A percentile compares a stretch with the other conserved stretches of the same genome.
Conservation (phyloP, 2,888 invertebrate genomes). For the Tachina fera region DNA sequence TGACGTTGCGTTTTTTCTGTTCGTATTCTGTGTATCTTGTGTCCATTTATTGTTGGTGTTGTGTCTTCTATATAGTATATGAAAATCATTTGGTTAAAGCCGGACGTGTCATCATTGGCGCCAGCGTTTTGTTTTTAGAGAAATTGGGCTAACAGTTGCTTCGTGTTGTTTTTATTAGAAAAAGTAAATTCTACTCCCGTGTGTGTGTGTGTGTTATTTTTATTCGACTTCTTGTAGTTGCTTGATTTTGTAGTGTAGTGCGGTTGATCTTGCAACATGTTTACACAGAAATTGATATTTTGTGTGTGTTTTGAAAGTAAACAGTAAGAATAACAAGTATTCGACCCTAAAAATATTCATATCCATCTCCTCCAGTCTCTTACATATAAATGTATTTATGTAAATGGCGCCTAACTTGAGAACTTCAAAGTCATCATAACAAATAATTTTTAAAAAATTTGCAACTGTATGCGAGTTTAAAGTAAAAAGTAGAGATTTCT, state of each 20-base stretch:
- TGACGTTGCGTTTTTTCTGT: slow-evolving; percentile 69
- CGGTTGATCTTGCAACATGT: slow-evolving; percentile 73
- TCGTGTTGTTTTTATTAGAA: slow-evolving; percentile 60
- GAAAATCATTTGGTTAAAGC: slow-evolving; percentile 72
- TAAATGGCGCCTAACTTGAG: slow-evolving; percentile 63
- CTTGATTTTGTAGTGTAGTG: slow-evolving; percentile 20
- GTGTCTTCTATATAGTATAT: slow-evolving; percentile 28
- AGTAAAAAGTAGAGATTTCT: background rate
- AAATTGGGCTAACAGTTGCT: slow-evolving; percentile 70
- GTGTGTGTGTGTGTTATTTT: slow-evolving; percentile 30
- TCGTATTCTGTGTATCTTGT: background rate
- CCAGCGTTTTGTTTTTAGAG: slow-evolving; percentile 74
- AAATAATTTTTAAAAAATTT: slow-evolving; percentile 10
- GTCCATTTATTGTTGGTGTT: slow-evolving; percentile 64
- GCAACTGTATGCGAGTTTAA: slow-evolving; percentile 9
- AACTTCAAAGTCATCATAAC: slow-evolving; percentile 49
- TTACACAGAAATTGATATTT: slow-evolving; percentile 83
- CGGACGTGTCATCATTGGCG: slow-evolving; percentile 81
- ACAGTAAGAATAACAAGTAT: slow-evolving; percentile 55
- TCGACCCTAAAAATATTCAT: slow-evolving; percentile 35
- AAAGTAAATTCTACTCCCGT: slow-evolving; percentile 41
- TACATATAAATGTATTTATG: background rate
- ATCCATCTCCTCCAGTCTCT: background rate
- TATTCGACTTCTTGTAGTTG: slow-evolving; percentile 42
- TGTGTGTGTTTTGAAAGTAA: slow-evolving; percentile 80